Base-by-base conservation (phyloP, 2,797 vertebrate genomes). In the Prionace glauca region DNA sequence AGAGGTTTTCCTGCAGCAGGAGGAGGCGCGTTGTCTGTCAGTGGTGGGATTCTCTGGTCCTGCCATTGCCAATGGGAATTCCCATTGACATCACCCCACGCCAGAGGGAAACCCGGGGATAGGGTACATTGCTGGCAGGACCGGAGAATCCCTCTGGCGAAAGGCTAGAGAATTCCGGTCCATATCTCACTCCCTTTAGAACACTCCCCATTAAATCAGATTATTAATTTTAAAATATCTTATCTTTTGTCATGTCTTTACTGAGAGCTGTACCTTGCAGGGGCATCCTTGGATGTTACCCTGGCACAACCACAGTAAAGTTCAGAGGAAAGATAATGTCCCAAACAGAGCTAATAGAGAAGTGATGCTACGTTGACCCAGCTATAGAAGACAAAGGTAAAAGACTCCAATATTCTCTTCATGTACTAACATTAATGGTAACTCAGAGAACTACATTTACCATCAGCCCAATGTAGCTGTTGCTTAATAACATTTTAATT, bases 231-330 rank as follows among this genome's bases (percentile, higher is more conserved):
- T 12, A 45, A 94, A 94, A 94, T 29, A 65, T 29, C 50, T 50
- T 11, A 32, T 92, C n/a, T 72, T 45, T 50, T n/a, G 72, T 10
- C 72, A 77, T 2, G 72, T 29, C 29, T 74, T 98, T 98, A 98
- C 98, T 98, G 98, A 98, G n/a, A 98, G 97, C 96, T 98, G 98
- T 97, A 97, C 97, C 97, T 97, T 98, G 97, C 98, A 98, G 96
- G 97, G 98, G 97, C 98, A 98, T 97, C 98, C 97, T 97, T 98
- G 97, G 97, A 98, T 98, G 97, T 97, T 98, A 98, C 98, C 98
- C 97, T 98, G 98, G 12, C 74, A 12, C 32, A 79, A 79, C 12
- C 3, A 16, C 74, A 79, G 10, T n/a, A 32, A 32, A 77, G 50
- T 2, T 11, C 9, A 32, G 29, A 32, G 74, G 74, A n/a, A 77